Evolutionary conservation across 2,888 invertebrate species (phyloP), one percentile per base, ranked within the genome.

Genomic region (Megaustenia siamemsis): DNA sequence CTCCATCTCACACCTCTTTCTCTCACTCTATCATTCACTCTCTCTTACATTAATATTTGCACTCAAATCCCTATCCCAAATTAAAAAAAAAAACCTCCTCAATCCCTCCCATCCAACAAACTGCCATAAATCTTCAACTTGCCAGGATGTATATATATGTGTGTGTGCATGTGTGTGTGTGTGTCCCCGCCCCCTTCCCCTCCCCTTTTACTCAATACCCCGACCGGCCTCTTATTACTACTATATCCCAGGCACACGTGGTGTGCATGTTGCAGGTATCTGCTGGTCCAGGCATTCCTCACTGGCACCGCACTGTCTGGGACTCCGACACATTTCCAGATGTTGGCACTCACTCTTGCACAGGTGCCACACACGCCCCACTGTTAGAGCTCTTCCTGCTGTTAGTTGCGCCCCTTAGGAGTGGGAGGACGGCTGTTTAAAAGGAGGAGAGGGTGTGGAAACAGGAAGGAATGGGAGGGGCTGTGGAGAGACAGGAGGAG

Each of bases 241-340:
- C n/a, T n/a, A n/a, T n/a, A n/a, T n/a, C n/a, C n/a, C 28, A 1
- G n/a, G 40, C 69, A 81, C 81, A 81, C 35, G 71, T 81, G 81
- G 81, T 28, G 40, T n/a, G 69, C 81, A 81, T 40, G 45, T 56
- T 53, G 71, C 71, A 49, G 56, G 28, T 71, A 71, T 71, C 71
- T 56, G 56, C n/a, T 69, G 56, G 56, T 40, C 71, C 40, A 56
- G n/a, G 49, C 76, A 83, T 83, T 83, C 82, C 82, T 15, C 49
- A 45, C 82, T 83, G 82, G 82, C 82, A 83, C 82, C 82, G 66
- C 35, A 35, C 75, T 83, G 82, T 83, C 82, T 83, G 82, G 76
- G 35, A 43, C 76, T 43, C 63, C 43, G 63, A 40, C 76, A 75
- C 60, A 76, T 49, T 83, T 83, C 82, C 82, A 83, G 82, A 76